A percentile compares a stretch with the other conserved stretches of the same genome.
Evolutionary conservation across 2,888 invertebrate genomes (phyloP).

Genomic region (Tuberolachnus salignus): DNA sequence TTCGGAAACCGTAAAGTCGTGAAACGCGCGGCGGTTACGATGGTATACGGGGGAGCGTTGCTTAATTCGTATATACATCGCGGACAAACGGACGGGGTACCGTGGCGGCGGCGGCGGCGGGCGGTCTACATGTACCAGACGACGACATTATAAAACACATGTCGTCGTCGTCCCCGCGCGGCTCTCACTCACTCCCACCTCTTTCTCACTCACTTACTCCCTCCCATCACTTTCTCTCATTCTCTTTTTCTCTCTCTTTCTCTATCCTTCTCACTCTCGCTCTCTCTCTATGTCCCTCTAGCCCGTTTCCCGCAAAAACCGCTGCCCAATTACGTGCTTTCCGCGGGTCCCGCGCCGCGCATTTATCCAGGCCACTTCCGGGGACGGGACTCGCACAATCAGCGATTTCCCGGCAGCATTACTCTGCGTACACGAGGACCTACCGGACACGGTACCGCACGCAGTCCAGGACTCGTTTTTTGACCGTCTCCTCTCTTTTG

Average conservation of each 20-base stretch:
- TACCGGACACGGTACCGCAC: background rate
- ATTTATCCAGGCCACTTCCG: conserved; percentile 35
- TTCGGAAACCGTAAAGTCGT: conserved; percentile 20
- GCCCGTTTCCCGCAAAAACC: conserved; percentile 3
- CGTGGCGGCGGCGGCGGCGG: background rate
- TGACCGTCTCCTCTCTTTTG: background rate
- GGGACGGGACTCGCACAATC: conserved; percentile 23
- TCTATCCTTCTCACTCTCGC: no score
- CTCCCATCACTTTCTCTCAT: no score
- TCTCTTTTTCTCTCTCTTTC: no score
- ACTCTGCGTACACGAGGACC: no score
- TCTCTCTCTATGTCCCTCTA: no score
- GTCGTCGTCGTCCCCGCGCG: background rate
- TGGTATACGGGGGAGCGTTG: background rate
- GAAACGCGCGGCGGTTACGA: background rate
- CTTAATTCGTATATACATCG: conserved; percentile 22
- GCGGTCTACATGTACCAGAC: background rate
- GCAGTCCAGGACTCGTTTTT: background rate
- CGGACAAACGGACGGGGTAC: background rate
- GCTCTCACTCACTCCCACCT: no score
- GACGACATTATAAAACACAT: conserved; percentile 36
- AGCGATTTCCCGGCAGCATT: background rate
- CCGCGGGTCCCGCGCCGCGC: background rate
- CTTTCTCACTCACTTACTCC: no score
- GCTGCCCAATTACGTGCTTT: conserved; percentile 38